These are phyloP conservation scores for Pristionchus japonicus DNA, from an alignment of 2,888 invertebrate species.

Conservation along the genomic window DNA sequence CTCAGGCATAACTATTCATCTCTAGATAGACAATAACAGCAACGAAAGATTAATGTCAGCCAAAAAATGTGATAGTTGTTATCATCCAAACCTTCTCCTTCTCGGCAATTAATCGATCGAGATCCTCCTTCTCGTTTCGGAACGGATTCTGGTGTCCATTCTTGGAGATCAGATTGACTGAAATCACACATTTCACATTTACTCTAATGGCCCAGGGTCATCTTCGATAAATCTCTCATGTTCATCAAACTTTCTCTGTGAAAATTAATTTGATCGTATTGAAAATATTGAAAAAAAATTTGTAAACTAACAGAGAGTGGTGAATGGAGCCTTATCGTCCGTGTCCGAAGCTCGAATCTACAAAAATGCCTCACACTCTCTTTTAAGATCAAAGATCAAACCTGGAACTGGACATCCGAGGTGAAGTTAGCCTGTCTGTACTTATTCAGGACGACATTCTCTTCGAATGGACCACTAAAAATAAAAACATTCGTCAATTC, in stretches of 20 bases:
- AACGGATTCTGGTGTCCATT: constrained; percentile 21
- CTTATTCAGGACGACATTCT: background rate
- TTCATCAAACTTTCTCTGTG: no score
- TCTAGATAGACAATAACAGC: background rate
- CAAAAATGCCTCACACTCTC: background rate
- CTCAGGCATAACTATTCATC: background rate
- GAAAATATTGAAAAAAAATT: no score
- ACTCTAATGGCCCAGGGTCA: background rate
- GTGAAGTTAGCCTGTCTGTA: background rate
- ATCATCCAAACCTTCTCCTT: background rate
- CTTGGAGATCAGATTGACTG: background rate
- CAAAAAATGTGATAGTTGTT: background rate
- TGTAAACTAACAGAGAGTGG: background rate
- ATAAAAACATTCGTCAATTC: background rate
- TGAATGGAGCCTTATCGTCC: background rate
- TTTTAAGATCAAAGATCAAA: background rate
- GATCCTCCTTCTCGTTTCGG: background rate
- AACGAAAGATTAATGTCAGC: no score
- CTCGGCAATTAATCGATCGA: background rate
- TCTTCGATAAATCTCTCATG: no score
- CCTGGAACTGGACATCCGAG: constrained; percentile 19
- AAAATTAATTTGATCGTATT: no score
- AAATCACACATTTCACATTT: background rate
- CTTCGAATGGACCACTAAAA: background rate
- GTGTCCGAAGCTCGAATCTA: background rate